These are phyloP conservation scores for Podiceps cristatus DNA, from an alignment of 2,113 vertebrate species.

Conservation along the genomic window DNA sequence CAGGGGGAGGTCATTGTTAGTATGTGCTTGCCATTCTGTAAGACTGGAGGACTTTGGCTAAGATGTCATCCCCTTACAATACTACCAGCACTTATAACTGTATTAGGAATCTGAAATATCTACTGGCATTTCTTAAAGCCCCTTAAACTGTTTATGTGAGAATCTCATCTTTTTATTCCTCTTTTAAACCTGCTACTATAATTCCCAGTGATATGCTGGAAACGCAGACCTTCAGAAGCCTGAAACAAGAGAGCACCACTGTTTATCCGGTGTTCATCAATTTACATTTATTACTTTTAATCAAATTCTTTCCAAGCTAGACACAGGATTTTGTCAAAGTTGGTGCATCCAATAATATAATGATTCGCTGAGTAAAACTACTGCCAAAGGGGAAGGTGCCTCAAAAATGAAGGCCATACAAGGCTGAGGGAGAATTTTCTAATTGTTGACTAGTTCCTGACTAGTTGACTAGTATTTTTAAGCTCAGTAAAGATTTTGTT, in stretches of 20 bases:
- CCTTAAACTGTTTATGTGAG: background rate
- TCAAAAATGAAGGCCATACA: background rate
- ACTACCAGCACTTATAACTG: background rate
- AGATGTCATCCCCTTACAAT: rapidly evolving
- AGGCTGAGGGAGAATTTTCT: background rate
- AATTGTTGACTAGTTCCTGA: background rate
- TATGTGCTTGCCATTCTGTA: background rate
- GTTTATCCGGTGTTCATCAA: background rate
- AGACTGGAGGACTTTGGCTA: background rate
- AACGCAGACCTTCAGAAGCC: background rate
- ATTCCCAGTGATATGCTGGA: background rate
- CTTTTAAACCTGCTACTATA: background rate
- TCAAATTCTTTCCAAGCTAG: background rate
- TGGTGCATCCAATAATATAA: background rate
- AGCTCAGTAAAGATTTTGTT: background rate
- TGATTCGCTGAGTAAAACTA: background rate
- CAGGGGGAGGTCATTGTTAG: background rate
- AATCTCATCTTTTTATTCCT: background rate
- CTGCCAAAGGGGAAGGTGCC: background rate
- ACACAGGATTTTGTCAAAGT: background rate
- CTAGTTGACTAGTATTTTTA: background rate
- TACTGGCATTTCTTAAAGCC: background rate
- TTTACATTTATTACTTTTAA: background rate
- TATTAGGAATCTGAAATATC: background rate
- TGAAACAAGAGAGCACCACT: background rate